phyloP scores from a whole-genome alignment of 2,888 invertebrate species.

The Aproaerema taeniolella region DNA sequence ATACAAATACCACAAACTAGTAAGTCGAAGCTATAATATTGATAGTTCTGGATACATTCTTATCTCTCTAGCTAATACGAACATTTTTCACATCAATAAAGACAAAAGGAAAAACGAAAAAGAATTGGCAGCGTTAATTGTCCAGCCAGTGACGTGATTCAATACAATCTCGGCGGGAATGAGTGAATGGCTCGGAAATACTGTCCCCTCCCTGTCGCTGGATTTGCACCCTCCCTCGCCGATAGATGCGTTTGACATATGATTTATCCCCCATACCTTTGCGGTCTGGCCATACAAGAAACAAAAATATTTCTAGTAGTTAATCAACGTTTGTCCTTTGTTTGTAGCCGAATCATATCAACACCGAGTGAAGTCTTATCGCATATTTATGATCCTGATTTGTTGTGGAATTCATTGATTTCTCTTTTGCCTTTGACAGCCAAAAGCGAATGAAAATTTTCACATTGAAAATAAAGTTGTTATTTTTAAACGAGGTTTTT shows the following conservation, averaged over 20 bases:
- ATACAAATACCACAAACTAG: too few species aligned
- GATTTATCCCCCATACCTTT: constrained; percentile 47
- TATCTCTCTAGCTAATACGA: neutral
- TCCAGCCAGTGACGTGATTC: constrained; percentile 42
- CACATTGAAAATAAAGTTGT: too few species aligned
- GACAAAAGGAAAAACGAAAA: constrained; percentile 34
- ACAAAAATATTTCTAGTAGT: constrained; percentile 30
- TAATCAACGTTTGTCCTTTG: constrained; percentile 30
- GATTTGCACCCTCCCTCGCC: constrained; percentile 47
- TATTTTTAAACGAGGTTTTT: too few species aligned
- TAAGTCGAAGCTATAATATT: too few species aligned
- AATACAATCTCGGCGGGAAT: constrained; percentile 33
- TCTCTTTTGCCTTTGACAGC: neutral
- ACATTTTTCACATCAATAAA: constrained; percentile 6
- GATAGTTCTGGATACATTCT: too few species aligned
- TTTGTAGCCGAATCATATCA: constrained; percentile 7
- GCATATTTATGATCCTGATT: constrained; percentile 4
- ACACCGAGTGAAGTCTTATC: neutral
- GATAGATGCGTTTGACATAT: constrained; percentile 54
- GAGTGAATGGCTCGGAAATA: constrained; percentile 41
- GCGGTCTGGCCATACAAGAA: constrained; percentile 31
- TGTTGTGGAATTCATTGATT: neutral
- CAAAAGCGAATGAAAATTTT: too few species aligned
- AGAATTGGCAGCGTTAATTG: constrained; percentile 47
- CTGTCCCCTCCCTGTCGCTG: constrained; percentile 33